Evolutionary conservation across 2,888 invertebrate species (phyloP).

Genomic region (Euclidia mi): DNA sequence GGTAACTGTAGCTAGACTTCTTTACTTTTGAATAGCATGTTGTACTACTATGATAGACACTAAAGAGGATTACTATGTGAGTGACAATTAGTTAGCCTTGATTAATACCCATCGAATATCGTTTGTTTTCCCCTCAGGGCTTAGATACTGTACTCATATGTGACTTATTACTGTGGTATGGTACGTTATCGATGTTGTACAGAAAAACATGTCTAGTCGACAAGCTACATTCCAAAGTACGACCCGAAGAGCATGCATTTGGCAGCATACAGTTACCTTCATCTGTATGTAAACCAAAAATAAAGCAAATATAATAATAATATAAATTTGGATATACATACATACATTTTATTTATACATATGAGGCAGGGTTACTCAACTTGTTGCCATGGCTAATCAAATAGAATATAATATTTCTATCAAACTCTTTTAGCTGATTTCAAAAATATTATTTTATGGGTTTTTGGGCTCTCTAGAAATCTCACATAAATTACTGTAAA

Average conservation of each 20-base stretch:
- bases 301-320: constrained; percentile 39
- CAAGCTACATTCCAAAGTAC: constrained; percentile 62
- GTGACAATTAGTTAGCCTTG: constrained; percentile 14
- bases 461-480: too few relatives aligned
- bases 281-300: constrained; percentile 71
- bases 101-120: constrained; percentile 30
- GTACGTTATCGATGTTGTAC: constrained; percentile 46
- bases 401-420: too few relatives aligned
- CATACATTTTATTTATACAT: not conserved
- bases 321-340: constrained; percentile 15
- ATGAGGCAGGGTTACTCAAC: too few relatives aligned
- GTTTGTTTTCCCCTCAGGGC: constrained; percentile 11
- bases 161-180: constrained; percentile 30
- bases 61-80: constrained; percentile 13
- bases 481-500: too few relatives aligned
- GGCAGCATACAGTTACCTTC: constrained; percentile 73
- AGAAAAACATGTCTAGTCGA: constrained; percentile 59
- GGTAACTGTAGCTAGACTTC: too few relatives aligned
- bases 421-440: too few relatives aligned
- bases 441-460: too few relatives aligned
- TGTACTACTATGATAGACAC: not conserved
- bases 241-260: constrained; percentile 71
- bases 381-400: too few relatives aligned
- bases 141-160: constrained; percentile 16
- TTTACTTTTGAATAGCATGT: too few relatives aligned